Evolutionary conservation across 1,140 invertebrate genomes (phyloP), one percentile per base, ranked within the genome.

Genomic region (Eulimnadia texana): DNA sequence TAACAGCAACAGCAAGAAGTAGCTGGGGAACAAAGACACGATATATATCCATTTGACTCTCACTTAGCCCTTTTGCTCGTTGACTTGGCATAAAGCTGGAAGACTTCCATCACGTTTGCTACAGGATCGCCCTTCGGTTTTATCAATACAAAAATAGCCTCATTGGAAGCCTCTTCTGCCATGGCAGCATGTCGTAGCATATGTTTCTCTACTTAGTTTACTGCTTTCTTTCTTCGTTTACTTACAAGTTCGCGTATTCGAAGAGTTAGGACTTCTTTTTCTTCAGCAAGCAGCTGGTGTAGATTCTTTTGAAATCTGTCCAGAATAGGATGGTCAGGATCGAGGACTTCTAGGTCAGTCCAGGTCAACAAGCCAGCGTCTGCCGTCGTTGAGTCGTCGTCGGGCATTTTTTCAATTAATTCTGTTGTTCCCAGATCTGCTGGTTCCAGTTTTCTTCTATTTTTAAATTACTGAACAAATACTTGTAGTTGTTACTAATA

Each of bases 251-350:
- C 25, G 1, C 27, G 24, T 13, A 57, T 28, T 42, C 29, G 25
- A 27, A 57, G 25, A 13, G 55, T 57, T n/a, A 57, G 55, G 10
- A 28, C 24, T 33, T 57, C 27, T 22, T 33, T 33, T 33, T 57
- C 55, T 57, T 57, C 25, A 20, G 27, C 28, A 16, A 57, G 28
- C 25, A 57, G 22, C 1, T 42, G 55, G 9, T 27, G 27, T 33
- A 57, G 33, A 20, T 57, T 57, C 27, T 27, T 20, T 33, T 57
- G 55, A 16, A 57, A 57, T 2, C 55, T 27, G 10, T 57, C 55
- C 28, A 57, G 25, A 29, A 57, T 57, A 1, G 80, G 81, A 72
- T 84, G 82, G 66, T 84, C 77, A 0, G 82, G 79, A 67, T 78
- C 73, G 23, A 82, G 67, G 54, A 80, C 69, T 27, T 72, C 58